Evolutionary conservation across 2,113 vertebrate species (phyloP), one percentile per base, ranked within the genome.

Genomic region (Anarhynchus alexandrinus): DNA sequence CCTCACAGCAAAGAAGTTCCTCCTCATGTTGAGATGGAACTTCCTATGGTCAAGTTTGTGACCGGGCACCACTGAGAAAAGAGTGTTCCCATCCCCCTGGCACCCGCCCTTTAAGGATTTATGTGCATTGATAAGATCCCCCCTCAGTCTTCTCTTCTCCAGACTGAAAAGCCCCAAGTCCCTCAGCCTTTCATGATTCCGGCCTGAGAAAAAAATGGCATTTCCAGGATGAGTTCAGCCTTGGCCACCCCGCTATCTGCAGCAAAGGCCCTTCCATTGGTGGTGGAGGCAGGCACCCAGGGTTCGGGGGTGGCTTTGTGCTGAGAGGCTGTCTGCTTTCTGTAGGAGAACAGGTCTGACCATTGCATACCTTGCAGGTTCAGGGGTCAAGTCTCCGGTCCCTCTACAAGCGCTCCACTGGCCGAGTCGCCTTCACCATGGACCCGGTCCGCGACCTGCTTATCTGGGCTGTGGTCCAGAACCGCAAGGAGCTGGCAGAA

Each of bases 381-480:
- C 98, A 98, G 58, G 97, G 96, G 3, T 97, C 96, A 5, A 98
- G 96, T 2, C 97, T 98, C 52, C 95, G 91, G 14, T 97, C 98
- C 45, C 94, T 96, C 71, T 96, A 96, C 94, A 98, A 97, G 69
- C 95, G 91, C 36, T 95, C 98, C 3, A 34, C 96, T 0, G 82
- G 90, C 58, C 95, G 96, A 3, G 67, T 67, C 29, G 65, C 95
- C 80, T 98, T 98, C 95, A 98, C 98, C 69, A 96, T 95, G 86
- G 98, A 99, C 72, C 98, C 98, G 0, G 91, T 98, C 26, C 98
- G 98, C 0, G 99, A 99, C 90, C 98, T 99, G 43, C 99, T 99
- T 86, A 99, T 99, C 58, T 99, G 99, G 99, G 98, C 99, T 26
- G 74, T 99, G 1, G 93, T 99, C n/a, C 99, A 99, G 98, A 99